Conservation (phyloP, 2,888 invertebrate genomes). For the Lacanobia wlatinum region DNA sequence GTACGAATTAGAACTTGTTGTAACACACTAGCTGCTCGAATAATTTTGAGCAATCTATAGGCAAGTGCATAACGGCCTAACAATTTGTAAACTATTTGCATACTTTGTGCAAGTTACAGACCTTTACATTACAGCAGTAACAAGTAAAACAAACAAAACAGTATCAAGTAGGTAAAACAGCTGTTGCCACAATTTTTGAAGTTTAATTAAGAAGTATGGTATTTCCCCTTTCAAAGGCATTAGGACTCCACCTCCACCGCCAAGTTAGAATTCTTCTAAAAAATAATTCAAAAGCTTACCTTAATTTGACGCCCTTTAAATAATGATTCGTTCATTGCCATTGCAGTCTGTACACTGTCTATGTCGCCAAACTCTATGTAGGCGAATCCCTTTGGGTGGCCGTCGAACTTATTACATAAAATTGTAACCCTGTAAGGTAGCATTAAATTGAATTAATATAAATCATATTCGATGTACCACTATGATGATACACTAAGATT, state of each 20-base stretch:
- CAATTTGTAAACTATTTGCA: too few species aligned
- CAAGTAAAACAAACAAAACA: too few species aligned
- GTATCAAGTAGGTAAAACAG: too few species aligned
- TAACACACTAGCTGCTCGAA: too few species aligned
- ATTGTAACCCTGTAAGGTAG: constrained; percentile 96
- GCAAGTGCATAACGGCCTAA: too few species aligned
- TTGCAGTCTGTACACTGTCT: constrained; percentile 99
- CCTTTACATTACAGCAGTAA: too few species aligned
- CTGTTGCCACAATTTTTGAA: neutral
- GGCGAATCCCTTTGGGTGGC: constrained; percentile 99
- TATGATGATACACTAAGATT: neutral
- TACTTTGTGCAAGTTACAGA: too few species aligned
- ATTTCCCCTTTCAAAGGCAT: neutral
- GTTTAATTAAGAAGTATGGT: too few species aligned
- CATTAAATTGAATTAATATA: constrained; percentile 7
- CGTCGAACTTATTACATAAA: constrained; percentile 99
- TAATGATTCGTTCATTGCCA: constrained; percentile 99
- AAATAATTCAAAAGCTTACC: constrained; percentile 88
- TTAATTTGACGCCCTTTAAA: constrained; percentile 99
- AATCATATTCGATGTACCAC: neutral
- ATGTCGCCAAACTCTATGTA: constrained; percentile 99
- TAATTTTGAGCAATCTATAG: too few species aligned
- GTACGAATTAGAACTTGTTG: too few species aligned
- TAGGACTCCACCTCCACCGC: neutral
- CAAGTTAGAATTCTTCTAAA: neutral